phyloP scores from a whole-genome alignment of 2,888 invertebrate species.

The Noctua pronuba region DNA sequence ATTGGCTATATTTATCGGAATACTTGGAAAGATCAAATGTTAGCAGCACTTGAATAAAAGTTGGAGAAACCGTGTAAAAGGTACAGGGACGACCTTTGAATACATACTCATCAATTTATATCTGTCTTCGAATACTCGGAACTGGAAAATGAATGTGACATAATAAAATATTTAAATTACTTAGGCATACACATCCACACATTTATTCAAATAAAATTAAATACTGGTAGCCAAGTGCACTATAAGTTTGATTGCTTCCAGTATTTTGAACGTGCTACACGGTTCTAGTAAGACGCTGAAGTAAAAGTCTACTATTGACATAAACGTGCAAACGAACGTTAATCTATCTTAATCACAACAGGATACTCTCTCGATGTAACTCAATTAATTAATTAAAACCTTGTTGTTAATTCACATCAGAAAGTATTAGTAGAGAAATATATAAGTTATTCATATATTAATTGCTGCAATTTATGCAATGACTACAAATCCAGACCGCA shows the following conservation, averaged over 20 bases:
- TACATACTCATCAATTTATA: neutral
- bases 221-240: neutral
- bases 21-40: conserved; percentile 5
- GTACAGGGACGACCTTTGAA: neutral
- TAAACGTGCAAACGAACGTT: neutral
- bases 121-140: neutral
- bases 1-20: neutral
- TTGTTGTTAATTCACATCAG: neutral
- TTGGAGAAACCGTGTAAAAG: neutral
- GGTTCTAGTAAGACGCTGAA: too few relatives aligned
- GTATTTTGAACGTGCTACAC: neutral
- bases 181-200: neutral
- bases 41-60: neutral
- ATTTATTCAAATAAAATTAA: neutral
- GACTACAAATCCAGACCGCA: too few relatives aligned
- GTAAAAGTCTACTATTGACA: neutral
- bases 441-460: neutral
- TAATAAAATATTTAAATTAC: neutral
- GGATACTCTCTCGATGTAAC: neutral
- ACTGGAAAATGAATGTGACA: neutral
- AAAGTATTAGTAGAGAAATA: neutral
- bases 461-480: neutral
- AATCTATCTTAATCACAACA: neutral
- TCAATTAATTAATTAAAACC: neutral
- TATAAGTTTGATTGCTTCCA: neutral